Evolutionary conservation across 2,797 vertebrate species (phyloP).

Genomic region (Rousettus madagascariensis): DNA sequence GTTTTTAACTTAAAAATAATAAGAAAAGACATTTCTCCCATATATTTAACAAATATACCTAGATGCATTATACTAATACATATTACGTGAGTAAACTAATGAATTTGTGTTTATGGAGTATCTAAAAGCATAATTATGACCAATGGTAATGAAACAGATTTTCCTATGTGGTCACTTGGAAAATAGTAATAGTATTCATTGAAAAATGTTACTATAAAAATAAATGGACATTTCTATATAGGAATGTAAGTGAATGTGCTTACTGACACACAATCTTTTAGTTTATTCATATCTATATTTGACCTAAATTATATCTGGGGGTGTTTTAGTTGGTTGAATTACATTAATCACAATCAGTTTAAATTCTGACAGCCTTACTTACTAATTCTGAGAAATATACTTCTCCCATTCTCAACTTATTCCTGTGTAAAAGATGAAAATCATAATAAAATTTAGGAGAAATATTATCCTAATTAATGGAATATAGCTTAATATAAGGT

Average conservation of each 20-base stretch:
- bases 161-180: not conserved
- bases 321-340: not conserved
- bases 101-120: not conserved
- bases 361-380: not conserved
- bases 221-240: not conserved
- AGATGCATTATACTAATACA: not conserved
- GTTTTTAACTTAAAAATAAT: not conserved
- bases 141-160: slow-evolving; percentile 12
- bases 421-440: not conserved
- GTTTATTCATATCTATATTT: slow-evolving; percentile 1
- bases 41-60: not conserved
- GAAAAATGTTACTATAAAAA: not conserved
- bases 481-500: not conserved
- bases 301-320: not conserved
- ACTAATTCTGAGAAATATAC: slow-evolving; percentile 3
- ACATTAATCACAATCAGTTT: not conserved
- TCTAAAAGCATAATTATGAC: slow-evolving; percentile 13
- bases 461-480: not conserved
- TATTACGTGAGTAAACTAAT: not conserved
- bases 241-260: not conserved
- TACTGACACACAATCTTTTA: not conserved
- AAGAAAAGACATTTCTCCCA: not conserved
- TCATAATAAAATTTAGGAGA: not conserved
- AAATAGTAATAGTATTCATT: not conserved
- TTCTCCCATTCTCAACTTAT: not conserved